Percentiles rank a stretch among this genome's conserved stretches.
Conservation (phyloP, 2,888 invertebrate species). For the Leucophenga maculata region DNA sequence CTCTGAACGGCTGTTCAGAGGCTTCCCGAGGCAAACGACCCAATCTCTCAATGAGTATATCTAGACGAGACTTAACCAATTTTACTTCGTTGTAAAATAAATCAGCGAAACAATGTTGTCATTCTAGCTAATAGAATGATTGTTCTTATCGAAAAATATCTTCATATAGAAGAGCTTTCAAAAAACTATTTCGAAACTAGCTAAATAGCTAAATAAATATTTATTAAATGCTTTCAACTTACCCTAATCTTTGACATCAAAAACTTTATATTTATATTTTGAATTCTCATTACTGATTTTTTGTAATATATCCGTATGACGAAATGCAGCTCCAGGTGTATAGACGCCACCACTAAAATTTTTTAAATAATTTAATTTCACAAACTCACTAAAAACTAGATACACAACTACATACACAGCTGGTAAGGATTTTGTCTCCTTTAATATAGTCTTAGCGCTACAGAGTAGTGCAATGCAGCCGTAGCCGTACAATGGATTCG, state of each 20-base stretch:
- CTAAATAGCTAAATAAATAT: too few species aligned
- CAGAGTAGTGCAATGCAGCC: slow-evolving; percentile 23
- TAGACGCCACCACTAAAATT: slow-evolving; percentile 24
- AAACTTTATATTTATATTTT: slow-evolving; percentile 8
- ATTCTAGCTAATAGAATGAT: too few species aligned
- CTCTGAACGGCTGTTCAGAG: too few species aligned
- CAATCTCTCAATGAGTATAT: too few species aligned
- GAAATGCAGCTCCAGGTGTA: slow-evolving; percentile 28
- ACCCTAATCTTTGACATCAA: neutral
- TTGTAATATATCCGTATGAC: slow-evolving; percentile 15
- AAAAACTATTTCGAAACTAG: too few species aligned
- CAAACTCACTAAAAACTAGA: neutral
- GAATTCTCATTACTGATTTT: slow-evolving; percentile 8
- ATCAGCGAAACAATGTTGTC: too few species aligned
- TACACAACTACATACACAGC: neutral
- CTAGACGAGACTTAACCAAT: too few species aligned
- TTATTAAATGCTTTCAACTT: too few species aligned
- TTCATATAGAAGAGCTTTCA: too few species aligned
- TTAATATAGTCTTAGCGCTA: slow-evolving; percentile 18
- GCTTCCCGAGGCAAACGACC: too few species aligned
- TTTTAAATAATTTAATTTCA: neutral
- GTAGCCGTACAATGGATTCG: slow-evolving; percentile 24
- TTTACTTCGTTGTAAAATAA: too few species aligned
- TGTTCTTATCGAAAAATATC: too few species aligned
- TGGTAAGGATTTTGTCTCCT: slow-evolving; percentile 6